Evolutionary conservation across 2,888 invertebrate genomes (phyloP).

Genomic region (Tupiocoris notatus): DNA sequence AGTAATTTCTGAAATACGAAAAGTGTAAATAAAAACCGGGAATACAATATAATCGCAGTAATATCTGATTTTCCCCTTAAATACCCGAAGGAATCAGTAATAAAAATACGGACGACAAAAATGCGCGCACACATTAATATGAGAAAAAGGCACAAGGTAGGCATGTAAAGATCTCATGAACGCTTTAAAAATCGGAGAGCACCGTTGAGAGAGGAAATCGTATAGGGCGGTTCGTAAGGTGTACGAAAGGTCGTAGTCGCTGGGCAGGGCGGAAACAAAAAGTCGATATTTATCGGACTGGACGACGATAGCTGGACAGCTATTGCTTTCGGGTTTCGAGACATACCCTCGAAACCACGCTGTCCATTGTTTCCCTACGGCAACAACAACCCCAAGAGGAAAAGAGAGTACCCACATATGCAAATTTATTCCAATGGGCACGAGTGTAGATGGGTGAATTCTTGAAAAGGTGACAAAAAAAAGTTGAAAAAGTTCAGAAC

Average conservation of each 20-base stretch:
- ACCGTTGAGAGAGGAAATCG: not conserved
- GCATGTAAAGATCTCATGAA: not conserved
- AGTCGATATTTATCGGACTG: conserved; percentile 15
- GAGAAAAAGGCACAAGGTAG: not conserved
- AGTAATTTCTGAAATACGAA: too few relatives aligned
- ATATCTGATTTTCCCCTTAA: too few relatives aligned
- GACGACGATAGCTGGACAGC: not conserved
- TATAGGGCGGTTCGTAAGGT: not conserved
- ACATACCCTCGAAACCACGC: not conserved
- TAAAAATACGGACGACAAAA: too few relatives aligned
- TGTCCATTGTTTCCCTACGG: not conserved
- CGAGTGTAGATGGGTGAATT: not conserved
- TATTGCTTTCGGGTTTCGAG: not conserved
- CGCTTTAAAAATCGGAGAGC: not conserved
- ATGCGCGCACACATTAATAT: too few relatives aligned
- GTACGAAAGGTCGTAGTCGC: not conserved
- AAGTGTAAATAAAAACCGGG: too few relatives aligned
- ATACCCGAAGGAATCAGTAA: too few relatives aligned
- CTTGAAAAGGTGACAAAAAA: not conserved
- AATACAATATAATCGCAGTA: too few relatives aligned
- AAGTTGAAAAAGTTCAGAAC: not conserved
- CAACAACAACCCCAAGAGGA: not conserved
- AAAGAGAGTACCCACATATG: not conserved
- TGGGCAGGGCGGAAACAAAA: not conserved
- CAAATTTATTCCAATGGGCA: not conserved